phyloP scores from a whole-genome alignment of 1,140 invertebrate species.

The Polypedilum pembai region DNA sequence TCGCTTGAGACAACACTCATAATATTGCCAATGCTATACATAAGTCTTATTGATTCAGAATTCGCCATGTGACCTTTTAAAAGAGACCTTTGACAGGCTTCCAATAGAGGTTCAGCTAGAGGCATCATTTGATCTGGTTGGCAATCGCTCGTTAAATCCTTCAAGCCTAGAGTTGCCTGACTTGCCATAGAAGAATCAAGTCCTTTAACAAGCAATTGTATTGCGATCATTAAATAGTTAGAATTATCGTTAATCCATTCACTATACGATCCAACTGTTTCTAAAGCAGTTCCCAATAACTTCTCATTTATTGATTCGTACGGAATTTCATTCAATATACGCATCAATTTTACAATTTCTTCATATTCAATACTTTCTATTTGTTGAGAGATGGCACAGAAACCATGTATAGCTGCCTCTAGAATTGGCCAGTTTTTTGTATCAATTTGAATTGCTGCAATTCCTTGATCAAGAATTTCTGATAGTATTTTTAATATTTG shows the following conservation, averaged over 20 bases:
- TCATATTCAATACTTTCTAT: slow-evolving; percentile 55
- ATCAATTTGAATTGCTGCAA: slow-evolving; percentile 44
- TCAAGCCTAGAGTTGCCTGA: slow-evolving; percentile 76
- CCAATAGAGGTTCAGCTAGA: slow-evolving; percentile 61
- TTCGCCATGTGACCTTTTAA: slow-evolving; percentile 49
- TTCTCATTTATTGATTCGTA: slow-evolving; percentile 52
- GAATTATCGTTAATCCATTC: slow-evolving; percentile 71
- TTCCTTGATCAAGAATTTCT: slow-evolving; percentile 48
- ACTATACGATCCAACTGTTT: slow-evolving; percentile 69
- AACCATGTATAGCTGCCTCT: slow-evolving; percentile 75
- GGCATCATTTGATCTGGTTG: slow-evolving; percentile 56
- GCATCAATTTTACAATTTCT: slow-evolving; percentile 58
- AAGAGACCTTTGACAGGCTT: slow-evolving; percentile 50
- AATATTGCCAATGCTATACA: slow-evolving; percentile 68
- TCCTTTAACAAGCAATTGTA: slow-evolving; percentile 58
- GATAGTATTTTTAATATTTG: slow-evolving; percentile 59
- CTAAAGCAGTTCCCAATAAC: slow-evolving; percentile 59
- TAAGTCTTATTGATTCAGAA: slow-evolving; percentile 60
- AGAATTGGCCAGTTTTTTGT: slow-evolving; percentile 43
- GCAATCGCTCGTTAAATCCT: slow-evolving; percentile 76
- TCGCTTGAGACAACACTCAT: slow-evolving; percentile 58
- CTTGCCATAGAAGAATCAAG: slow-evolving; percentile 62
- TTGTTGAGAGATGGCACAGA: slow-evolving; percentile 70
- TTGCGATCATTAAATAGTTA: slow-evolving; percentile 45
- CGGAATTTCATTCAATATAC: slow-evolving; percentile 58